phyloP scores from a whole-genome alignment of 1,140 invertebrate genomes.

The Hetaerina americana region DNA sequence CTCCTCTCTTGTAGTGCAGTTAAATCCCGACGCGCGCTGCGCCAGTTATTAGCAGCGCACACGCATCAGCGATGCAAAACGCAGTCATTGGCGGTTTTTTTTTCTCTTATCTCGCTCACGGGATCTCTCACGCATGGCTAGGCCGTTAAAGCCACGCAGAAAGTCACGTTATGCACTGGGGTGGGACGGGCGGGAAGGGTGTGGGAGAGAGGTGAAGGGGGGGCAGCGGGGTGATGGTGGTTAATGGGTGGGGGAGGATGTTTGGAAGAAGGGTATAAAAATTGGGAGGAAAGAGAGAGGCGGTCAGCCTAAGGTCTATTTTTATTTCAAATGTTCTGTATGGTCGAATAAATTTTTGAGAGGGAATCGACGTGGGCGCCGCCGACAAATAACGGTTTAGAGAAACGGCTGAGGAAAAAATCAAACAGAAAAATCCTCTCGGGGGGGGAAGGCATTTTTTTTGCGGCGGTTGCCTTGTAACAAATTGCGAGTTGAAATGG shows the following conservation, averaged over 20 bases:
- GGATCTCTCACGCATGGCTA: not conserved
- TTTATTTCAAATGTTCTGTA: too few relatives aligned
- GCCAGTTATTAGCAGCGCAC: not conserved
- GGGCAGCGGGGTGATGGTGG: not conserved
- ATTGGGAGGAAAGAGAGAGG: not conserved
- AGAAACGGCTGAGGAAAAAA: too few relatives aligned
- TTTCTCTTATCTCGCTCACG: not conserved
- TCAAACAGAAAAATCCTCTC: too few relatives aligned
- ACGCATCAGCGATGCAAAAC: not conserved
- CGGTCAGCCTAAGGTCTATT: too few relatives aligned
- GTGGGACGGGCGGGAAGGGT: not conserved
- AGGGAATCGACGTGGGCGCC: not conserved
- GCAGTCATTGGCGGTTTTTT: not conserved
- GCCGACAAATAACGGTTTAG: not conserved
- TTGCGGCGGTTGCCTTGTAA: too few relatives aligned
- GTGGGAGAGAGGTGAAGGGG: not conserved
- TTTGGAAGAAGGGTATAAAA: not conserved
- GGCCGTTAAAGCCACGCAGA: not conserved
- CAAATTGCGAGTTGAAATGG: too few relatives aligned
- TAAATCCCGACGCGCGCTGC: not conserved
- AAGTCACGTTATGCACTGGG: not conserved
- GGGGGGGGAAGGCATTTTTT: too few relatives aligned
- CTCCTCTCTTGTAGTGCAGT: not conserved
- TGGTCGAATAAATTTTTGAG: not conserved
- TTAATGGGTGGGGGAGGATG: not conserved